Percentiles rank a stretch among this genome's conserved stretches.
phyloP scores from a whole-genome alignment of 2,888 invertebrate genomes.

The Apomyelois bistriatella region DNA sequence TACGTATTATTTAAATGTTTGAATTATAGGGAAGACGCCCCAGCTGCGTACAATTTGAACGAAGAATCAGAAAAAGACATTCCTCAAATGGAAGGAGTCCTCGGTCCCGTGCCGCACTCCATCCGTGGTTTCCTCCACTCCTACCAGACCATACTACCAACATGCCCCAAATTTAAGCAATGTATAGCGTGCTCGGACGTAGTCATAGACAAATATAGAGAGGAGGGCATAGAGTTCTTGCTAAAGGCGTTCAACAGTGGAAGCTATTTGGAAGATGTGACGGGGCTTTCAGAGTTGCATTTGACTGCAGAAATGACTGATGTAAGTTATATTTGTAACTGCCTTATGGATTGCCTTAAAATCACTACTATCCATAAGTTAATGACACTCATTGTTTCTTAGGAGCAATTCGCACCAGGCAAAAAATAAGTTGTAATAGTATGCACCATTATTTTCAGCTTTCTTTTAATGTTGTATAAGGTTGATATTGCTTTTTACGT shows the following conservation, averaged over 20 bases:
- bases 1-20: too few relatives aligned
- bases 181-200: conserved; percentile 94
- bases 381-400: too few relatives aligned
- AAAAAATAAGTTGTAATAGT: too few relatives aligned
- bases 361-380: too few relatives aligned
- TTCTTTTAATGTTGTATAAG: too few relatives aligned
- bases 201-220: conserved; percentile 52
- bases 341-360: too few relatives aligned
- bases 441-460: too few relatives aligned
- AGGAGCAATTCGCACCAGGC: too few relatives aligned
- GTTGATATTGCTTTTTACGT: too few relatives aligned
- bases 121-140: conserved; percentile 94
- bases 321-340: conserved; percentile 46
- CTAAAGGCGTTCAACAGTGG: conserved; percentile 89
- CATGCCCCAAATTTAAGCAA: conserved; percentile 90
- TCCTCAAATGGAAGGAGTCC: conserved; percentile 75
- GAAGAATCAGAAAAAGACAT: conserved; percentile 42
- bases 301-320: conserved; percentile 80
- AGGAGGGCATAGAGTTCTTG: conserved; percentile 85
- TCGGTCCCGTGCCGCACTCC: conserved; percentile 95
- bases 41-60: conserved; percentile 81
- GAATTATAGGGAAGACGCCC: conserved; percentile 79
- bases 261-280: conserved; percentile 90
- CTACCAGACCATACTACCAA: conserved; percentile 90
- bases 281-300: conserved; percentile 86